phyloP scores from a whole-genome alignment of 2,113 vertebrate genomes.

The Pogonocichla stellata region DNA sequence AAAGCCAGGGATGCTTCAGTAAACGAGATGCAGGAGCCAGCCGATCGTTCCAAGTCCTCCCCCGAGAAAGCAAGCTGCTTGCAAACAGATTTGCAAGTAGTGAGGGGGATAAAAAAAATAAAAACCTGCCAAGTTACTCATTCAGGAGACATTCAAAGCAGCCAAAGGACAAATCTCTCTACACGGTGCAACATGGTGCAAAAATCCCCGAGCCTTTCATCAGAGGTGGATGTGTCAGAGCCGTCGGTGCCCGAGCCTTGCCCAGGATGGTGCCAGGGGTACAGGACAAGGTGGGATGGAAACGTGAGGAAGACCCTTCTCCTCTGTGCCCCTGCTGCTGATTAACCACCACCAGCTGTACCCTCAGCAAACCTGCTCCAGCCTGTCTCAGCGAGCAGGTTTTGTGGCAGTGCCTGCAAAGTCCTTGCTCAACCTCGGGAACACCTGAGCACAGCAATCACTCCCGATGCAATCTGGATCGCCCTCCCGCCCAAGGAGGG shows the following conservation, averaged over 20 bases:
- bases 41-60: conserved; percentile 42
- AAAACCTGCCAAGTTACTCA: conserved; percentile 30
- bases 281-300: background rate
- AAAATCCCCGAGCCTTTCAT: background rate
- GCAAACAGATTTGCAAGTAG: conserved; percentile 64
- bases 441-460: conserved; percentile 61
- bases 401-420: conserved; percentile 24
- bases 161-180: background rate
- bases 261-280: rapidly evolving
- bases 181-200: background rate
- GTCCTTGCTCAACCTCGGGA: conserved; percentile 71
- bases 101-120: background rate
- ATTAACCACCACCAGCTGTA: background rate
- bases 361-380: background rate
- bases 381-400: background rate
- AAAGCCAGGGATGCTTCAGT: conserved; percentile 30
- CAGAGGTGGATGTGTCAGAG: background rate
- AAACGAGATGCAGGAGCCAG: conserved; percentile 12
- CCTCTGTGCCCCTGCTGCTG: background rate
- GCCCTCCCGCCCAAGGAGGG: conserved; percentile 47
- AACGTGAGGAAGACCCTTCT: rapidly evolving
- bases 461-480: conserved; percentile 45
- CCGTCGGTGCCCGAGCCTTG: rapidly evolving
- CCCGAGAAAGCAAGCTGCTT: conserved; percentile 54
- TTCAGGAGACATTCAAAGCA: conserved; percentile 21